Percentiles rank a stretch among this genome's conserved stretches.
Conservation (phyloP, 2,888 invertebrate genomes). For the Drosophila picticornis region DNA sequence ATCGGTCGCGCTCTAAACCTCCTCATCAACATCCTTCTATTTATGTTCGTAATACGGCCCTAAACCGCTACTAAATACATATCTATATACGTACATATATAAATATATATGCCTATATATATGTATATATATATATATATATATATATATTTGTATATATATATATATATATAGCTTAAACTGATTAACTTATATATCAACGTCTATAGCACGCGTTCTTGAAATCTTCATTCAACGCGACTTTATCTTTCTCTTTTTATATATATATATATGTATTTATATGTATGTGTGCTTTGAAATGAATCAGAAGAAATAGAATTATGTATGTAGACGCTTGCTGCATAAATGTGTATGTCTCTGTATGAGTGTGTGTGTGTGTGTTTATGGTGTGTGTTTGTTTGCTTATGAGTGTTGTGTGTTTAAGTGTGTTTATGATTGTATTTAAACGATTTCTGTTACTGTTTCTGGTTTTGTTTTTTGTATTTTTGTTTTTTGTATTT, state of each 20-base stretch:
- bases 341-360: constrained; percentile 43
- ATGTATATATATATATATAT: constrained; percentile 28
- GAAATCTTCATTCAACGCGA: constrained; percentile 61
- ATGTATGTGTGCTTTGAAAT: constrained; percentile 64
- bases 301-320: constrained; percentile 65
- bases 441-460: constrained; percentile 59
- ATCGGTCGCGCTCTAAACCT: constrained; percentile 70
- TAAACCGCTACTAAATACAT: constrained; percentile 43
- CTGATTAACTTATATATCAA: constrained; percentile 73
- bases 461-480: constrained; percentile 44
- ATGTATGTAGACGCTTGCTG: constrained; percentile 51
- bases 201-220: constrained; percentile 68
- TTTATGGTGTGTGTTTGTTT: constrained; percentile 10
- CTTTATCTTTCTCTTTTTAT: constrained; percentile 40
- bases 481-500: not conserved
- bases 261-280: constrained; percentile 43
- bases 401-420: constrained; percentile 24
- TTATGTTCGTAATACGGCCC: constrained; percentile 37
- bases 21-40: constrained; percentile 41
- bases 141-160: constrained; percentile 27
- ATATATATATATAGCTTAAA: constrained; percentile 63
- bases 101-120: constrained; percentile 42
- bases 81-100: constrained; percentile 28
- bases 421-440: constrained; percentile 39
- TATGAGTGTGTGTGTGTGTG: constrained; percentile 34